Evolutionary conservation across 2,113 vertebrate genomes (phyloP).

Genomic region (Callospermophilus lateralis): DNA sequence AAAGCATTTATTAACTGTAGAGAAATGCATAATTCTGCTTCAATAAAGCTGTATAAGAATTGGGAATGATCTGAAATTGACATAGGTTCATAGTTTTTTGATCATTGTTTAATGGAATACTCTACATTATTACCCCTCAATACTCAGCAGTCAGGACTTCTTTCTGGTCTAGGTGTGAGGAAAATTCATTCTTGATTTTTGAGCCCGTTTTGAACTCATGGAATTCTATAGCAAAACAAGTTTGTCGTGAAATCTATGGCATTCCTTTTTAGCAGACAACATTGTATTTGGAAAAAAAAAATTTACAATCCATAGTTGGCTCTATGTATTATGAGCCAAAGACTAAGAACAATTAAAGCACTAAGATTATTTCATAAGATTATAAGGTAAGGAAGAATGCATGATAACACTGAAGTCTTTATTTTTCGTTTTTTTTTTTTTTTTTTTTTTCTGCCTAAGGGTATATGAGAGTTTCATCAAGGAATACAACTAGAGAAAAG

Average conservation of each 20-base stretch:
- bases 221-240: neutral
- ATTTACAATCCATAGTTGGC: neutral
- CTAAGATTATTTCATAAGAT: neutral
- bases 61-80: neutral
- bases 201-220: neutral
- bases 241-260: neutral
- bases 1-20: neutral
- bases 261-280: neutral
- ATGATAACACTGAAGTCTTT: neutral
- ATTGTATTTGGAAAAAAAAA: neutral
- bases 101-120: neutral
- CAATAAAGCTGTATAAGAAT: neutral
- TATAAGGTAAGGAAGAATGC: neutral
- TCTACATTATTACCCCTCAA: neutral
- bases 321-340: slow-evolving; percentile 1
- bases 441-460: neutral
- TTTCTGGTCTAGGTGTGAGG: neutral
- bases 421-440: too few relatives aligned
- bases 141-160: neutral
- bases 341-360: neutral
- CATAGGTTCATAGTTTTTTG: neutral
- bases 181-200: neutral
- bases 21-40: neutral
- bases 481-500: neutral
- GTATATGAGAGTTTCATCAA: neutral